Conservation (phyloP, 2,888 invertebrate genomes). For the Slavum lentiscoides region DNA sequence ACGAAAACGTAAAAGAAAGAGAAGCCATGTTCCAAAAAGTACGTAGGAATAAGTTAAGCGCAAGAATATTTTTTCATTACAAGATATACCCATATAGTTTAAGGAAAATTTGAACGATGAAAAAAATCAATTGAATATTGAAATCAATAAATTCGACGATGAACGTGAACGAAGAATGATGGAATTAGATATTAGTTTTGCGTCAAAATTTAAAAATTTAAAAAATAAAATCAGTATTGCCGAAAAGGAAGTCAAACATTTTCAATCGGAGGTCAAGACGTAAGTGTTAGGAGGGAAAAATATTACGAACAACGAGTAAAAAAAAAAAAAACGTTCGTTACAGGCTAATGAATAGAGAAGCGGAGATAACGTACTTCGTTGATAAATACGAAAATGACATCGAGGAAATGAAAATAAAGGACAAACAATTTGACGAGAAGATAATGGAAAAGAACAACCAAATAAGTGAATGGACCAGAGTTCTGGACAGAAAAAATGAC, state of each 20-base stretch:
- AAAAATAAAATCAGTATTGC: not conserved
- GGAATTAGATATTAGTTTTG: not conserved
- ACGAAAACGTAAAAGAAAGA: not conserved
- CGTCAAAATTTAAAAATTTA: slow-evolving; percentile 5
- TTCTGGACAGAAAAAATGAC: not conserved
- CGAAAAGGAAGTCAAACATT: not conserved
- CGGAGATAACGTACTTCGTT: not conserved
- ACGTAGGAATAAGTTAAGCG: not conserved
- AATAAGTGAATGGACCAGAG: not conserved
- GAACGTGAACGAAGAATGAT: not conserved
- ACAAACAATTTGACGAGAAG: not conserved
- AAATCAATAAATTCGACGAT: not conserved
- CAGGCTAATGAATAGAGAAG: not conserved
- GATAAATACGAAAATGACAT: not conserved
- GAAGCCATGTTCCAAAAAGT: not conserved
- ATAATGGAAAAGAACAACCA: not conserved
- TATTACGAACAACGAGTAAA: not conserved
- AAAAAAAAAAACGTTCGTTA: not conserved
- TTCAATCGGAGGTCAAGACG: not conserved
- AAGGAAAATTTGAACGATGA: not conserved
- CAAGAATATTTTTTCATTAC: not conserved
- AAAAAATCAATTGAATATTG: not conserved
- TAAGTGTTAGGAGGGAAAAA: not conserved
- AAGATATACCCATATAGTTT: not conserved
- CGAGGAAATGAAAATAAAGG: not conserved